Conservation (phyloP, 2,113 vertebrate species). For the Scatophagus argus region DNA sequence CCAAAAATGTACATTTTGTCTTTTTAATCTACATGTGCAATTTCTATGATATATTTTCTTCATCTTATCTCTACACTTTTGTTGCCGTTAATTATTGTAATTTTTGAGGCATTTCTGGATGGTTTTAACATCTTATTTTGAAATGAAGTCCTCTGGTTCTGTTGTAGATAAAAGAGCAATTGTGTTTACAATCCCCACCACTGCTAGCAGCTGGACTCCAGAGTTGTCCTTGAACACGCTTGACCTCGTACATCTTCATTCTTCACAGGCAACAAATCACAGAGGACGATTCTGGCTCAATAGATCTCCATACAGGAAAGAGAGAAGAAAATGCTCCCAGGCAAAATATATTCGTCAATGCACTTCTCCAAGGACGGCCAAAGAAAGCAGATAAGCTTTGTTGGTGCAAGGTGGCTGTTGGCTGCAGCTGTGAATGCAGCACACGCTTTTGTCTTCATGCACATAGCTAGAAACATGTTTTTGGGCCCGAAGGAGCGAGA, state of each 20-base stretch:
- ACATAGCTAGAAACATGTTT: background rate
- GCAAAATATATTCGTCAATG: slow-evolving; percentile 43
- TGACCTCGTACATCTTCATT: slow-evolving; percentile 52
- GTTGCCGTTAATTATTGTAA: too few species aligned
- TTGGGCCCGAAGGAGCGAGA: slow-evolving; percentile 28
- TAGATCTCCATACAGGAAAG: slow-evolving; percentile 15
- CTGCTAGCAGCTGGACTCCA: slow-evolving; percentile 2
- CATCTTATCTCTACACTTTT: background rate
- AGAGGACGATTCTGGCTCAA: slow-evolving; percentile 24
- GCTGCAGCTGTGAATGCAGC: slow-evolving; percentile 31
- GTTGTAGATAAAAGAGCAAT: background rate
- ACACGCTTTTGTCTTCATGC: slow-evolving; percentile 32
- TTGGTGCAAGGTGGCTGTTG: slow-evolving; percentile 31
- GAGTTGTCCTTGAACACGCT: slow-evolving; percentile 53
- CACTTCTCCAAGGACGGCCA: slow-evolving; percentile 53
- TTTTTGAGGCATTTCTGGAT: background rate
- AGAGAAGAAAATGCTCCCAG: slow-evolving; percentile 16
- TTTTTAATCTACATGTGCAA: background rate
- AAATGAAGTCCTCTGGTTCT: background rate
- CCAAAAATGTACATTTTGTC: background rate
- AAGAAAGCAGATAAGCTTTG: slow-evolving; percentile 42
- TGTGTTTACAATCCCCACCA: slow-evolving; percentile 12
- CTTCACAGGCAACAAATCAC: slow-evolving; percentile 55
- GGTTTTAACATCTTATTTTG: background rate
- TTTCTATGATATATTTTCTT: background rate